phyloP scores from a whole-genome alignment of 2,113 vertebrate genomes.

The Cnemophilus loriae region DNA sequence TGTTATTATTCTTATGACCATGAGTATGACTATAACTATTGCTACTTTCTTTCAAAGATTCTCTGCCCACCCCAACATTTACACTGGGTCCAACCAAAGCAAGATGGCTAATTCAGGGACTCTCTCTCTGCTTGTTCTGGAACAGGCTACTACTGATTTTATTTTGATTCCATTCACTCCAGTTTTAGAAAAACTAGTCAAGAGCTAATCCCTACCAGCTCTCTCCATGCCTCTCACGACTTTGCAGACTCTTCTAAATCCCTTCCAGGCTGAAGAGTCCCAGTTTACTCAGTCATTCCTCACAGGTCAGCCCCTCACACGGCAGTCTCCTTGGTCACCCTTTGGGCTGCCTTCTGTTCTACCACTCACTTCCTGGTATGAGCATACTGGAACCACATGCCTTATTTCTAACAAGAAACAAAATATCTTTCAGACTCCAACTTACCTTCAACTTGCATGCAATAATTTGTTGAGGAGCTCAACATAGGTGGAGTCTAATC shows the following conservation, averaged over 20 bases:
- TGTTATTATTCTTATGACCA: neutral
- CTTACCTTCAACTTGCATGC: neutral
- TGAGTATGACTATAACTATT: neutral
- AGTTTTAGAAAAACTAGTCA: neutral
- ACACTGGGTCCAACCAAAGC: neutral
- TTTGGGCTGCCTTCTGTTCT: neutral
- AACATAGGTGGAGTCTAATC: neutral
- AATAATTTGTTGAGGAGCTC: neutral
- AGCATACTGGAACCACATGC: neutral
- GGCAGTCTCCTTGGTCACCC: neutral
- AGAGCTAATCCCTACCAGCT: neutral
- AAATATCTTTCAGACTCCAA: neutral
- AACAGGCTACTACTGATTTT: neutral
- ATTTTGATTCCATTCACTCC: neutral
- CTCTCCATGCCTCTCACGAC: neutral
- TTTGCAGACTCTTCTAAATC: neutral
- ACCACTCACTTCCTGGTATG: neutral
- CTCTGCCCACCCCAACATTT: neutral
- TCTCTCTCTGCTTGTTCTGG: neutral
- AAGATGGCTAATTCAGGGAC: slow-evolving; percentile 2
- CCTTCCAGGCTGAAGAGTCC: neutral
- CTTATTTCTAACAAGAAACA: neutral
- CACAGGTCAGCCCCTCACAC: neutral
- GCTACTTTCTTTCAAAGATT: too few relatives aligned
- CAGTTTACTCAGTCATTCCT: neutral